phyloP scores from a whole-genome alignment of 2,888 invertebrate species.

The Timandra comae region DNA sequence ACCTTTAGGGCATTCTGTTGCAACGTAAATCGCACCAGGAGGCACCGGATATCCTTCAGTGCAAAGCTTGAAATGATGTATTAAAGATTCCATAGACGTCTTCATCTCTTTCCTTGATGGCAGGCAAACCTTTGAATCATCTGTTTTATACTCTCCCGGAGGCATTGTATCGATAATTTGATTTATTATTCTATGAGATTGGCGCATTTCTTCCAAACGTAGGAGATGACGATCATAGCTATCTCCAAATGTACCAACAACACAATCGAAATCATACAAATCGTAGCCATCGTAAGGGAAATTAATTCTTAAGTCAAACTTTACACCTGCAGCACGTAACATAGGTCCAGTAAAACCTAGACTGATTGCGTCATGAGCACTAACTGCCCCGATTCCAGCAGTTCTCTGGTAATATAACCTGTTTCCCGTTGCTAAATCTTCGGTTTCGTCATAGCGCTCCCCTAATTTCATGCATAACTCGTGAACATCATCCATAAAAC shows the following conservation, averaged over 20 bases:
- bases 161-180: conserved; percentile 93
- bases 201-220: conserved; percentile 83
- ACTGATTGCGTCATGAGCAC: conserved; percentile 86
- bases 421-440: conserved; percentile 86
- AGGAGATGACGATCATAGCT: conserved; percentile 88
- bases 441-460: conserved; percentile 89
- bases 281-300: conserved; percentile 92
- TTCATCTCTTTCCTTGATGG: conserved; percentile 90
- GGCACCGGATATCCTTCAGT: conserved; percentile 89
- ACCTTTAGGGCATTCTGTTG: conserved; percentile 89
- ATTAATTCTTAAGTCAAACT: conserved; percentile 90
- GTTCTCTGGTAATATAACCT: conserved; percentile 80
- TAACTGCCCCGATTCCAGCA: conserved; percentile 83
- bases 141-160: conserved; percentile 83
- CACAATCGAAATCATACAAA: conserved; percentile 88
- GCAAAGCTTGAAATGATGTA: conserved; percentile 93
- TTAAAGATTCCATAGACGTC: conserved; percentile 89
- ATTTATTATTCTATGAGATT: conserved; percentile 85
- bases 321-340: conserved; percentile 87
- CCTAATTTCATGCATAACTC: conserved; percentile 81
- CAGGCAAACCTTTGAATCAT: conserved; percentile 87
- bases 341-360: conserved; percentile 84
- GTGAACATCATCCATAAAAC: conserved; percentile 87
- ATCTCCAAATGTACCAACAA: conserved; percentile 88
- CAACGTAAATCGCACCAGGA: conserved; percentile 88